Evolutionary conservation across 2,797 vertebrate genomes (phyloP).

Genomic region (Chrysocyon brachyurus): DNA sequence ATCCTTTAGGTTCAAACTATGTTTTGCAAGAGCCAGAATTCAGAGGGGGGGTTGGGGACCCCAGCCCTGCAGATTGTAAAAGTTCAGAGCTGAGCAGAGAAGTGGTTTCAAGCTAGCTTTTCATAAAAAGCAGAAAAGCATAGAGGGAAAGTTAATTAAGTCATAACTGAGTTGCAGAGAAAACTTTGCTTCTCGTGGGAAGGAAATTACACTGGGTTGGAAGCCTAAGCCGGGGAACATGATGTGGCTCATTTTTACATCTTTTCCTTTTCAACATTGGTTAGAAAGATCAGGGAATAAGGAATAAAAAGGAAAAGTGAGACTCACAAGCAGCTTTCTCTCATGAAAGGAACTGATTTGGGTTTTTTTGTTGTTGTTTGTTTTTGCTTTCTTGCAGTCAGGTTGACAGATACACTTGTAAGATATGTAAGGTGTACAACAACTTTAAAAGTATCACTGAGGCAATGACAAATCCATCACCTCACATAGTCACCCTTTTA

Average conservation of each 20-base stretch:
- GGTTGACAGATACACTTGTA: not conserved
- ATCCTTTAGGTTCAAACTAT: not conserved
- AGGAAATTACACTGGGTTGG: not conserved
- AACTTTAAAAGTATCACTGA: not conserved
- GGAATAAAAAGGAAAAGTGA: not conserved
- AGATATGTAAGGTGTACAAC: not conserved
- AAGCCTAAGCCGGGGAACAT: not conserved
- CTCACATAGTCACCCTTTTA: not conserved
- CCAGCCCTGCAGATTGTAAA: slow-evolving; percentile 26
- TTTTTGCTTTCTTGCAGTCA: too few species aligned
- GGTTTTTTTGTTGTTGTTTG: too few species aligned
- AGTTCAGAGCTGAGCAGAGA: slow-evolving; percentile 53
- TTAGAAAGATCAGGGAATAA: not conserved
- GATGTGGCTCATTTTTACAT: not conserved
- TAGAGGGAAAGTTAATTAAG: slow-evolving; percentile 58
- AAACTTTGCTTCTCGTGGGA: not conserved
- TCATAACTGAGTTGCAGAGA: slow-evolving; percentile 14
- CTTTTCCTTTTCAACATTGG: not conserved
- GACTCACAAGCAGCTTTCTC: not conserved
- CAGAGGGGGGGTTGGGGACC: not conserved
- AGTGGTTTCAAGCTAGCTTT: slow-evolving; percentile 17
- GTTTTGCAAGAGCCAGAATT: slow-evolving; percentile 22
- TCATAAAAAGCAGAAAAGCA: slow-evolving; percentile 41
- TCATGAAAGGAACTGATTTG: not conserved
- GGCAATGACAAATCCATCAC: not conserved